Base-by-base conservation (phyloP, 2,113 vertebrate species). In the Carlito syrichta region DNA sequence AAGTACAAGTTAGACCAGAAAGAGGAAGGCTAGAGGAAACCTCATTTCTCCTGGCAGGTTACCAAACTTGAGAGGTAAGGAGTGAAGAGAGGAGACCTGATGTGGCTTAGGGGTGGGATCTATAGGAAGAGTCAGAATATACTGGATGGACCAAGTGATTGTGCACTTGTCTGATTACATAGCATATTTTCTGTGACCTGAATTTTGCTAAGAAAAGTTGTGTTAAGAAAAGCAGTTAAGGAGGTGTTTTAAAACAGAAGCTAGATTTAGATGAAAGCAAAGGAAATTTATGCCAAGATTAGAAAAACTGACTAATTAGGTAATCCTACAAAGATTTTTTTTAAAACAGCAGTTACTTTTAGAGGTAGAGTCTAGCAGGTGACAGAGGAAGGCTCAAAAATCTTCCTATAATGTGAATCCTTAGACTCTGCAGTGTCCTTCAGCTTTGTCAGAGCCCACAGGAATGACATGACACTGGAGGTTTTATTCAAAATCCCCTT, bases 101-200 rank as follows among this genome's bases (percentile, higher is more conserved):
- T 54, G 40, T 73, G 19, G 13, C 50, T 50, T 32, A 27, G 22
- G 23, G 32, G 2, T 58, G 66, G 30, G 5, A 30, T 19, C 7
- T 48, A 7, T 32, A 48, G 73, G 43, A 48, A 76, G 30, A 74
- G 2, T n/a, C n/a, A n/a, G n/a, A n/a, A n/a, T n/a, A n/a, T n/a
- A n/a, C n/a, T 11, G 30, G 56, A 69, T 77, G 50, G 78, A 62
- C 35, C 23, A 52, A 81, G 48, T 32, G 81, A 89, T 25, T 68
- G 8, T 92, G 2, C 30, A 10, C 66, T 86, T 94, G 23, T 93
- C 73, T 91, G 68, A 81, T 69, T 63, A 25, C 2, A 2, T 79
- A 32, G 52, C 82, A 77, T 94, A n/a, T 95, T 94, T 92, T 50
- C 73, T 71, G 69, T 96, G 93, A 79, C 87, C 45, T 92, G 48